Percentiles rank a stretch among this genome's conserved stretches.
These are phyloP conservation scores for Capreolus pygargus DNA, from an alignment of 2,113 vertebrate species.

Conservation along the genomic window DNA sequence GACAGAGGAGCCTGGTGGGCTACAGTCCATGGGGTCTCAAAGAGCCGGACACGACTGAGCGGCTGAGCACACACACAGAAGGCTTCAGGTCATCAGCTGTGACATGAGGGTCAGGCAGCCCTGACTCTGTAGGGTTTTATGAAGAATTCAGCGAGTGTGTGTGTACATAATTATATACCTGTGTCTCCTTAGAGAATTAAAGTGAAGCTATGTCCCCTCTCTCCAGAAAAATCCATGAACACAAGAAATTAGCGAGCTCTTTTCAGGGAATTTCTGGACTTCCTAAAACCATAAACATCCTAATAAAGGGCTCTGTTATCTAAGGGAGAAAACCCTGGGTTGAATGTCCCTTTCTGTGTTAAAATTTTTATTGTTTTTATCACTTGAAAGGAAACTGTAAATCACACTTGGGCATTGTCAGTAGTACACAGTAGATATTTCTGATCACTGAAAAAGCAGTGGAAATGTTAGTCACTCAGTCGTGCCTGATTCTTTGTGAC, in stretches of 20 bases:
- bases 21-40: neutral
- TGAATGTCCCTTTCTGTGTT: neutral
- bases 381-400: slow-evolving; percentile 5
- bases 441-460: neutral
- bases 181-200: neutral
- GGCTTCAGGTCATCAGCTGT: neutral
- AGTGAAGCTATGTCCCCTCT: neutral
- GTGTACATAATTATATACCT: neutral
- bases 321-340: neutral
- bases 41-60: neutral
- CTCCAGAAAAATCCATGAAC: neutral
- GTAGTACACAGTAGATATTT: neutral
- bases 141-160: neutral
- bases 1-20: neutral
- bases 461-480: neutral
- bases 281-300: neutral
- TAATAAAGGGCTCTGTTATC: neutral
- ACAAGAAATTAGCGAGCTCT: neutral
- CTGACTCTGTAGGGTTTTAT: neutral
- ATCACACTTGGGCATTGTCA: neutral
- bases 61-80: neutral
- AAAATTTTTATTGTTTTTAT: slow-evolving; percentile 13
- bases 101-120: neutral
- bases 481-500: neutral
- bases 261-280: neutral